Evolutionary conservation across 2,888 invertebrate species (phyloP), one percentile per base, ranked within the genome.

Genomic region (Metallyticus violacea): DNA sequence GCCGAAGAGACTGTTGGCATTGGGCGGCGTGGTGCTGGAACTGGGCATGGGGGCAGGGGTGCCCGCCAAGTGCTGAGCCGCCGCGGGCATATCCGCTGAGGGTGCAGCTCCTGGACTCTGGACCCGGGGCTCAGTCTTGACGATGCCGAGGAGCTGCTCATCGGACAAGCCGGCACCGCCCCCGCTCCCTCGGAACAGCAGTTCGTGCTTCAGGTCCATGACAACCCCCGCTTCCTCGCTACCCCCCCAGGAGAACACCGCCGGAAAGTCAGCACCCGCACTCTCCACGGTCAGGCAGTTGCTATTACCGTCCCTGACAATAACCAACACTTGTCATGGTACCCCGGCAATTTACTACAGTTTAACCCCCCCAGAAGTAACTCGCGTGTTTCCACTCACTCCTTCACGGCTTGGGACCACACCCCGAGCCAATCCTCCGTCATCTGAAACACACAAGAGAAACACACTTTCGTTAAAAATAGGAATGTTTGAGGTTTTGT

Each of bases 171-270:
- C 81, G 87, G 30, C 92, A 92, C 92, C 91, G 91, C 92, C 93
- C 92, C 86, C 86, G 30, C 87, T 88, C 91, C 91, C 93, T 91
- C 90, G 93, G 93, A 91, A 94, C 92, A 94, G 93, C 93, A 94
- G 93, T 91, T 94, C 94, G 93, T 94, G 94, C 91, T 94, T 94
- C 91, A 94, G 91, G 92, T 94, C 94, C 94, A 94, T 94, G 80
- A 79, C 81, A 25, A 29, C 80, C 83, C n/a, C n/a, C n/a, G n/a
- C n/a, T n/a, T n/a, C n/a, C n/a, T 28, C 26, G 86, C 83, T 76
- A n/a, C 27, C 77, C 77, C 83, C 85, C 80, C 77, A 79, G 78
- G 85, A 62, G 30, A 30, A 81, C 81, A 81, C 81, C 40, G 40
- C 40, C 22, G 40, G 40, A 62, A 62, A 62, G 22, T 62, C 40